Percentiles rank a stretch among this genome's conserved stretches.
phyloP scores from a whole-genome alignment of 2,797 vertebrate species.

The Phalloptychus januarius region DNA sequence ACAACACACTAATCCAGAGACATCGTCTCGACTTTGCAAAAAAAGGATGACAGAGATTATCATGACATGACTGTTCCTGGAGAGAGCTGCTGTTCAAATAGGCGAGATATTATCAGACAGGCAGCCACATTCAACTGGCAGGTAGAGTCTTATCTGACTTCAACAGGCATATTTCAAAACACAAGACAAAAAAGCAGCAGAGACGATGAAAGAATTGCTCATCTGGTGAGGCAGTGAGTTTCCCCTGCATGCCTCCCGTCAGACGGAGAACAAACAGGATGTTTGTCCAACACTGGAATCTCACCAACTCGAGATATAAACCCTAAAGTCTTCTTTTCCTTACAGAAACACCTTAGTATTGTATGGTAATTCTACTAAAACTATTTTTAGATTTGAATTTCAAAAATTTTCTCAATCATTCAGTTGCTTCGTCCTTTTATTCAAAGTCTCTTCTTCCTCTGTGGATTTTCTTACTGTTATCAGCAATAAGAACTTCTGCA shows the following conservation, averaged over 20 bases:
- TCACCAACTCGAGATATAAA: constrained; percentile 25
- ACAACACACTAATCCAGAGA: constrained; percentile 9
- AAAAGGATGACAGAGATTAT: constrained; percentile 39
- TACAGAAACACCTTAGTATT: background rate
- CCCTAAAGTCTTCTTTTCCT: constrained; percentile 10
- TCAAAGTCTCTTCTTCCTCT: background rate
- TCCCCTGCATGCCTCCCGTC: constrained; percentile 17
- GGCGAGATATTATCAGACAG: constrained; percentile 44
- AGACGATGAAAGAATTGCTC: constrained; percentile 32
- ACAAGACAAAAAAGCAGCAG: constrained; percentile 23
- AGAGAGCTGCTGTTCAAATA: constrained; percentile 40
- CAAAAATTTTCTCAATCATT: background rate
- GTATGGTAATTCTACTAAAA: background rate
- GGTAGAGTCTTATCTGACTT: constrained; percentile 55
- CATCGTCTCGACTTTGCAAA: constrained; percentile 25
- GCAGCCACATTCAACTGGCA: constrained; percentile 37
- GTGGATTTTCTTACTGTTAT: background rate
- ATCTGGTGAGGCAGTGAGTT: constrained; percentile 22
- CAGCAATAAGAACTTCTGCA: background rate
- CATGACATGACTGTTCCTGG: constrained; percentile 39
- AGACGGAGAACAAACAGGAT: constrained; percentile 43
- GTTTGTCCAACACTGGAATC: constrained; percentile 32
- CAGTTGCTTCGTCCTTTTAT: background rate
- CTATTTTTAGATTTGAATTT: background rate
- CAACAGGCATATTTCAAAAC: constrained; percentile 41